Base-by-base conservation (phyloP, 1,140 invertebrate genomes). In the Leptinotarsa undecemlineata region DNA sequence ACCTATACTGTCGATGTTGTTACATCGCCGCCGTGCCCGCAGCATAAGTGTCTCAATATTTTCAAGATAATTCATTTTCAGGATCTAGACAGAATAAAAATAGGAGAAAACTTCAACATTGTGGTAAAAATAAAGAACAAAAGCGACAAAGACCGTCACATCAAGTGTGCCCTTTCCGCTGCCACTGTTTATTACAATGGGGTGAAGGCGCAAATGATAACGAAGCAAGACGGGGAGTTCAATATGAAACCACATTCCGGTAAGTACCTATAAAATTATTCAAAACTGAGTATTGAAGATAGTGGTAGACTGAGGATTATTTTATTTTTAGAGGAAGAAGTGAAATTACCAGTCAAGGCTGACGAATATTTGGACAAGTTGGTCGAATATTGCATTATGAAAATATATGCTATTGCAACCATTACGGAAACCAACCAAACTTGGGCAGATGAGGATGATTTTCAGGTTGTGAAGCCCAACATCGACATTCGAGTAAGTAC, bases 171-270 rank as follows among this genome's bases (percentile, higher is more conserved):
- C 6, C 79, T 94, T 42, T 88, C 89, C 11, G 89, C 92, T 0
- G 89, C 87, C 6, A 93, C 90, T 77, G 88, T 94, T n/a, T 94
- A 90, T 82, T 95, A 94, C 81, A 95, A 91, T 21, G 94, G 94
- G 42, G 88, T 93, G 47, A 90, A 88, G 81, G 90, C 90, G 1
- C 86, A 91, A 13, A 81, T 90, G 48, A 87, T 95, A 14, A 94
- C 93, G 83, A 91, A 90, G 82, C 88, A 90, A 2, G 87, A 90
- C 61, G 91, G 90, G 21, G 87, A 90, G 70, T 89, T 92, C 71
- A 84, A 84, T 48, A 84, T 93, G 2, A 84, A 87, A 75, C 89
- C 91, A 5, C 82, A 87, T 19, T 84, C 87, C 76, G 88, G 90
- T 91, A 82, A 61, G 73, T 76, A 8, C 33, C 33, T 3, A 42